phyloP scores from a whole-genome alignment of 92 coral and sea anemone species.

The Bergia puertoricense region DNA sequence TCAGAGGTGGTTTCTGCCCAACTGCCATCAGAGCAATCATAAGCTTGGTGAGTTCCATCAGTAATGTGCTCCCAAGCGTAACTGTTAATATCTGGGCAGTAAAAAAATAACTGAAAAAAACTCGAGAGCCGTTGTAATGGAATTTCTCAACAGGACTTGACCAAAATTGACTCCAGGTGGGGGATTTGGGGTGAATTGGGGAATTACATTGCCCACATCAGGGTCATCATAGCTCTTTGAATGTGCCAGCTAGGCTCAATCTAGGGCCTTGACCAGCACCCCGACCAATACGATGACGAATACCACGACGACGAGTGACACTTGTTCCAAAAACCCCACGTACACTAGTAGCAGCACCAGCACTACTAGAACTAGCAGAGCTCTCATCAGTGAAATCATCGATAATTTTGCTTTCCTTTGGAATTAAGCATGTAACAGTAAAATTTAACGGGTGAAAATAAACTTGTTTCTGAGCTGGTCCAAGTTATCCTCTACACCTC shows the following conservation, averaged over 20 bases:
- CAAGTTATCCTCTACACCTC: too few species aligned
- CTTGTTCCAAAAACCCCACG: conserved; percentile 25
- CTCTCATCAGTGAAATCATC: background rate
- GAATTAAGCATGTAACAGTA: too few species aligned
- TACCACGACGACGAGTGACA: conserved; percentile 29
- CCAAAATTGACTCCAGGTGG: conserved; percentile 56
- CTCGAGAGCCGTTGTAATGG: conserved; percentile 64
- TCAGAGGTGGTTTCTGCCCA: conserved; percentile 64
- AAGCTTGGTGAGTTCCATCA: conserved; percentile 46
- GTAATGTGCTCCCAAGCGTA: conserved; percentile 57
- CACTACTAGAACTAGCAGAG: conserved; percentile 19
- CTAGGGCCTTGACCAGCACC: background rate
- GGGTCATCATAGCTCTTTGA: conserved; percentile 55
- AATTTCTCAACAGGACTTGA: conserved; percentile 38
- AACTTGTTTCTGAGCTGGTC: too few species aligned
- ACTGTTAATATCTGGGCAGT: conserved; percentile 62
- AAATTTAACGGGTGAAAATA: too few species aligned
- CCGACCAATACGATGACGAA: conserved; percentile 18
- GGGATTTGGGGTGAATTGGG: conserved; percentile 52
- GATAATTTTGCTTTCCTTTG: too few species aligned
- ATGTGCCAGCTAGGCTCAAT: conserved; percentile 11
- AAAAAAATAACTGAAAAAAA: conserved; percentile 62
- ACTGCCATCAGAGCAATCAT: conserved; percentile 55
- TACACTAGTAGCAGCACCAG: conserved; percentile 31
- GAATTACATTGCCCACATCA: conserved; percentile 52